Evolutionary conservation across 2,888 invertebrate genomes (phyloP), one percentile per base, ranked within the genome.

Genomic region (Eristalis pertinax): DNA sequence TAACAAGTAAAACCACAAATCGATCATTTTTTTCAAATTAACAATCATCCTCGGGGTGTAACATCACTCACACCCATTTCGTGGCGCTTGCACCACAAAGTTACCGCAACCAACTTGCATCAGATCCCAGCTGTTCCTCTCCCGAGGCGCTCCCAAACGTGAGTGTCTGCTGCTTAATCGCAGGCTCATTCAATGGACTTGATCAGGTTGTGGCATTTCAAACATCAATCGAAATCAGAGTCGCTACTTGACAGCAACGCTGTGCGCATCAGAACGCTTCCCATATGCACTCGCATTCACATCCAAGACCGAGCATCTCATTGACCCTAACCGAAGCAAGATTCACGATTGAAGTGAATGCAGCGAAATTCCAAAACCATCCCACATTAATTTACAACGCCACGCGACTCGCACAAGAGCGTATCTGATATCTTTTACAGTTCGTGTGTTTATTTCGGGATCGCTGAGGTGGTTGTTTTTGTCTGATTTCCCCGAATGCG

Each of bases 271-370:
- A 35, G 19, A 4, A 29, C 26, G 10, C 32, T 29, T 58, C 26
- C 13, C 19, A 58, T 32, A 38, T 43, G 43, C 13, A 50, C 60
- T 26, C 60, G n/a, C 24, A 24, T 35, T 56, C 29, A 15, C 29
- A 11, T 41, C n/a, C 22, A 19, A 19, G n/a, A 38, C 41, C 38
- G n/a, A 41, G n/a, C 0, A 24, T 72, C 58, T 19, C 24, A 62
- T 60, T 72, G 72, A 62, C 72, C 72, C 72, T 13, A 72, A 41
- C 41, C 72, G 41, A 62, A 43, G 43, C 72, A 19, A 62, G 72
- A 41, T 62, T 43, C 26, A 72, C 41, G 62, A 62, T 72, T 72
- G 62, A 72, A 72, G 62, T 72, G 62, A 62, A 62, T 62, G 72
- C 43, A 72, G 29, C 62, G 29, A 29, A 62, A 72, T 29, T 29